These are phyloP conservation scores for Apamea sordens DNA, from an alignment of 2,888 invertebrate species.

Conservation along the genomic window DNA sequence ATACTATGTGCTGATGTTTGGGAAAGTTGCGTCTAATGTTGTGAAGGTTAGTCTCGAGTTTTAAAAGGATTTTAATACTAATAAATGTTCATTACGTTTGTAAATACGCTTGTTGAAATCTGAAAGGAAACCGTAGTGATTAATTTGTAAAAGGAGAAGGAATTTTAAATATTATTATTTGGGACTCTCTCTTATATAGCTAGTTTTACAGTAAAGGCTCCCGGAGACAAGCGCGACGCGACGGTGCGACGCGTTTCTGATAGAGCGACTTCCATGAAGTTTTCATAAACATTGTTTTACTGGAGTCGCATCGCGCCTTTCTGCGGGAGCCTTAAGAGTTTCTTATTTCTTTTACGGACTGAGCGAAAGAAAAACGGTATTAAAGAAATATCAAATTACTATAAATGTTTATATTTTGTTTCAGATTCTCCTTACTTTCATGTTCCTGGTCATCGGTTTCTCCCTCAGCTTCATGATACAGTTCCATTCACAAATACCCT, in stretches of 20 bases:
- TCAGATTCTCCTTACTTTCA: slow-evolving; percentile 59
- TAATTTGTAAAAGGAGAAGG: not conserved
- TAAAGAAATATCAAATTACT: not conserved
- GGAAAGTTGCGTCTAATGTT: slow-evolving; percentile 90
- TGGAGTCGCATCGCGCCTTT: not conserved
- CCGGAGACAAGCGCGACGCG: not conserved
- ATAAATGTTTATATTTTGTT: not conserved
- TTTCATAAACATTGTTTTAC: not conserved
- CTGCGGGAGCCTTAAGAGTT: not conserved
- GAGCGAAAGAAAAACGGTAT: not conserved
- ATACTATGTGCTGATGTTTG: slow-evolving; percentile 91
- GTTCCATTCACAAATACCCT: slow-evolving; percentile 87
- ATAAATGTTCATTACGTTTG: not conserved
- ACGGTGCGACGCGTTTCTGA: not conserved
- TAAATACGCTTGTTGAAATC: not conserved
- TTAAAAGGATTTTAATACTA: not conserved
- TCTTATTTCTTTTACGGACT: not conserved
- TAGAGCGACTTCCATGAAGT: not conserved
- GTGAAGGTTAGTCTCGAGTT: slow-evolving; percentile 82
- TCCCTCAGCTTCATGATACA: slow-evolving; percentile 90
- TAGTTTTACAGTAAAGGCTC: not conserved
- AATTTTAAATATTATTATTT: not conserved
- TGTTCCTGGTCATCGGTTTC: slow-evolving; percentile 89
- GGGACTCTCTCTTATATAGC: not conserved
- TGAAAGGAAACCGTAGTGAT: not conserved